Percentiles rank a stretch among this genome's conserved stretches.
Evolutionary conservation across 2,113 vertebrate species (phyloP).

Genomic region (Macrotus californicus): DNA sequence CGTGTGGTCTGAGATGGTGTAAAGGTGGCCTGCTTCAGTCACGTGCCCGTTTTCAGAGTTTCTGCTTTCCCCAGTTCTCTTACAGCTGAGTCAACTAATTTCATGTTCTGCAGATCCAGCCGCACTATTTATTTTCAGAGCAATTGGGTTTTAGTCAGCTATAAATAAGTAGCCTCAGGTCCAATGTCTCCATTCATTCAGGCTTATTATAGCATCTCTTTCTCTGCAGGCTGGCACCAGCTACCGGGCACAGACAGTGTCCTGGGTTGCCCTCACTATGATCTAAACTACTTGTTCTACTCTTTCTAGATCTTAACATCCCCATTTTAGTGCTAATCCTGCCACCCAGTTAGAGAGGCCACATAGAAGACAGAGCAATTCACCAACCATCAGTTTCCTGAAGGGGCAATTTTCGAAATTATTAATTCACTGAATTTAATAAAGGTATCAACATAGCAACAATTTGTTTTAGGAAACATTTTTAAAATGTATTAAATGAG

Average conservation of each 20-base stretch:
- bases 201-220: constrained; percentile 9
- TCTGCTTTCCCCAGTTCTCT: neutral
- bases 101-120: neutral
- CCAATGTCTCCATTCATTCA: neutral
- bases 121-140: constrained; percentile 35
- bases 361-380: neutral
- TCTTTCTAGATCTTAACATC: neutral
- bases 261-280: neutral
- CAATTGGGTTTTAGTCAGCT: neutral
- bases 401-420: neutral
- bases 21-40: neutral
- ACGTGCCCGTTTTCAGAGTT: neutral
- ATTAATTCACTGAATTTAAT: constrained; percentile 1
- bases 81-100: constrained; percentile 27
- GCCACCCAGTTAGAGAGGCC: neutral
- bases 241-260: neutral
- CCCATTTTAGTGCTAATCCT: neutral
- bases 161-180: constrained; percentile 7
- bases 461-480: constrained; percentile 3
- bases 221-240: neutral
- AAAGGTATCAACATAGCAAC: neutral
- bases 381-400: neutral
- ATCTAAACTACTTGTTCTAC: neutral
- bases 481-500: neutral
- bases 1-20: neutral